A percentile compares a stretch with the other conserved stretches of the same genome.
Evolutionary conservation across 2,797 vertebrate genomes (phyloP).

Genomic region (Spheniscus humboldti): DNA sequence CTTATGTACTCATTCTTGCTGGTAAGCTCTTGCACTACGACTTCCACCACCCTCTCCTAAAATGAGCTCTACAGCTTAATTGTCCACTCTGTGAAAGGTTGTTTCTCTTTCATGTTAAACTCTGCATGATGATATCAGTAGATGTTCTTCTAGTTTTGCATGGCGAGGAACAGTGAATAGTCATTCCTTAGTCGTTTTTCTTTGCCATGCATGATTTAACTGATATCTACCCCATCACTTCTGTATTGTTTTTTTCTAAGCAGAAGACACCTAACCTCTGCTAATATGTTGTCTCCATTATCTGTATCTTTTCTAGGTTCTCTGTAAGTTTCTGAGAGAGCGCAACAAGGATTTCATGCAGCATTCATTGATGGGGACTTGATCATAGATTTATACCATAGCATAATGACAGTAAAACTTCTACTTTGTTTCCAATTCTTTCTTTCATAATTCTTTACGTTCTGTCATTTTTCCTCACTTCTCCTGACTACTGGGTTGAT

Average conservation of each 20-base stretch:
- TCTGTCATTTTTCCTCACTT: background rate
- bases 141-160: background rate
- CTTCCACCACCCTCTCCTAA: background rate
- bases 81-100: background rate
- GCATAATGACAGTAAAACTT: background rate
- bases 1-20: background rate
- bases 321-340: background rate
- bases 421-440: background rate
- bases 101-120: background rate
- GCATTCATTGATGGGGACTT: background rate
- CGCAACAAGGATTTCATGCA: background rate
- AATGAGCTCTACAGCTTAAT: background rate
- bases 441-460: background rate
- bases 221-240: background rate
- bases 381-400: background rate
- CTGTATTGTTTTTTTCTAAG: background rate
- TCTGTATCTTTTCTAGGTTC: background rate
- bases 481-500: background rate
- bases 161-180: background rate
- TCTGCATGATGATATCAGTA: background rate
- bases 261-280: background rate
- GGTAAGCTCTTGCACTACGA: background rate
- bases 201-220: background rate
- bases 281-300: background rate
- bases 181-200: background rate